These are phyloP conservation scores for Ahaetulla prasina DNA, from an alignment of 2,113 vertebrate genomes.

Conservation along the genomic window DNA sequence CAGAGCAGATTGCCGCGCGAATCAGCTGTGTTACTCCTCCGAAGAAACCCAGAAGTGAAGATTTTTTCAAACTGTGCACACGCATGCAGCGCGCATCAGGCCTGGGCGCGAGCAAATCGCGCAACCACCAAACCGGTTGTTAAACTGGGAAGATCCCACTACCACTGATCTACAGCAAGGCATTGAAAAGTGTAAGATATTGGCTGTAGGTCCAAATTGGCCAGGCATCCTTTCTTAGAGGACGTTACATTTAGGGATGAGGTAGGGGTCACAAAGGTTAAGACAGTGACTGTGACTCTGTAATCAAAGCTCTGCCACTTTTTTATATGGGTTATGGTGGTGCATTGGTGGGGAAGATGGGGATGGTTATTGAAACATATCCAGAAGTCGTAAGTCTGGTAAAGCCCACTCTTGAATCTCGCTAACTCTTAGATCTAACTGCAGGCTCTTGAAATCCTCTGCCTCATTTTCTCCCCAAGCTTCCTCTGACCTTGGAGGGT, in stretches of 20 bases:
- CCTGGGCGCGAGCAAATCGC: no score
- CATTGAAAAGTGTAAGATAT: not conserved
- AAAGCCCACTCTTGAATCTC: not conserved
- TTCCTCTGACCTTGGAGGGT: slow-evolving; percentile 74
- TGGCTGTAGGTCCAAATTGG: not conserved
- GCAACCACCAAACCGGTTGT: no score
- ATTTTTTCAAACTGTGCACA: no score
- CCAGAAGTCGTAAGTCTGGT: not conserved
- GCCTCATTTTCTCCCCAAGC: not conserved
- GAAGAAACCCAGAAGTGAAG: no score
- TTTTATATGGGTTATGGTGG: not conserved
- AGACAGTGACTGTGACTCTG: not conserved
- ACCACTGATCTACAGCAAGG: no score
- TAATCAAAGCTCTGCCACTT: not conserved
- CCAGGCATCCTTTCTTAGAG: not conserved
- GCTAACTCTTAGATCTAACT: not conserved
- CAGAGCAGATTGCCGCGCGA: no score
- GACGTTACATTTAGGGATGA: not conserved
- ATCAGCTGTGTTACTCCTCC: no score
- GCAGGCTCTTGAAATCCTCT: not conserved
- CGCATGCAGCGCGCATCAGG: no score
- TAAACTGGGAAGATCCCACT: no score
- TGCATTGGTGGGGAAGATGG: not conserved
- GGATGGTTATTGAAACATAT: not conserved
- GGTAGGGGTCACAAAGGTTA: not conserved